phyloP scores from a whole-genome alignment of 2,888 invertebrate genomes.

The Synanthedon vespiformis region DNA sequence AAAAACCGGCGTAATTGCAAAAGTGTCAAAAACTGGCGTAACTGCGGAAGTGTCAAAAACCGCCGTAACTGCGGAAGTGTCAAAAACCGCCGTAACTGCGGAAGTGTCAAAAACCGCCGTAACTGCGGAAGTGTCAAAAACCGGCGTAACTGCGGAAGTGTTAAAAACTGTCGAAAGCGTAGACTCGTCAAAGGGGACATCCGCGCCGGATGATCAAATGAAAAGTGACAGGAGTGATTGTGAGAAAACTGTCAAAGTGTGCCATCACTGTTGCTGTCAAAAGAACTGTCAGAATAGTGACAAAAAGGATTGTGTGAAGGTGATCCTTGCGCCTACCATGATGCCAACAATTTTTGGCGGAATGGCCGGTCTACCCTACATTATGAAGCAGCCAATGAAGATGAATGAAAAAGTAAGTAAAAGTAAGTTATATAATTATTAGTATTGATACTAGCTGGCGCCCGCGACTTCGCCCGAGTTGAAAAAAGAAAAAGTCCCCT shows the following conservation, averaged over 20 bases:
- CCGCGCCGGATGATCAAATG: neutral
- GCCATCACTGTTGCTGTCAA: conserved; percentile 8
- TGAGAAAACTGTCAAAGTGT: neutral
- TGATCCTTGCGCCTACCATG: conserved; percentile 57
- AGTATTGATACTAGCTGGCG: too few relatives aligned
- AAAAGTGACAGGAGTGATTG: neutral
- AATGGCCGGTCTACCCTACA: conserved; percentile 41
- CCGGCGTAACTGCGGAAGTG: too few relatives aligned
- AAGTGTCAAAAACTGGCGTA: neutral
- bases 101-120: neutral
- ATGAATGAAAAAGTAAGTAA: conserved; percentile 43
- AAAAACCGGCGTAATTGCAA: neutral
- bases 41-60: neutral
- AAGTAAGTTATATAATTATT: too few relatives aligned
- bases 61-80: too few relatives aligned
- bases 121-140: neutral
- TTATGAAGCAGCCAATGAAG: conserved; percentile 35
- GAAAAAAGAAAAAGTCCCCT: too few relatives aligned
- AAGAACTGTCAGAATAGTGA: conserved; percentile 4
- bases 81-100: neutral
- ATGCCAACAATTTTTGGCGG: conserved; percentile 48
- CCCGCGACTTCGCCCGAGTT: too few relatives aligned
- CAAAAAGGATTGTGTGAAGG: conserved; percentile 32
- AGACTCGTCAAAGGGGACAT: too few relatives aligned
- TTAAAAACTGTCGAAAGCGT: neutral